These are phyloP conservation scores for Sebastes kiyomatsui DNA, from an alignment of 2,797 vertebrate species.

Conservation along the genomic window DNA sequence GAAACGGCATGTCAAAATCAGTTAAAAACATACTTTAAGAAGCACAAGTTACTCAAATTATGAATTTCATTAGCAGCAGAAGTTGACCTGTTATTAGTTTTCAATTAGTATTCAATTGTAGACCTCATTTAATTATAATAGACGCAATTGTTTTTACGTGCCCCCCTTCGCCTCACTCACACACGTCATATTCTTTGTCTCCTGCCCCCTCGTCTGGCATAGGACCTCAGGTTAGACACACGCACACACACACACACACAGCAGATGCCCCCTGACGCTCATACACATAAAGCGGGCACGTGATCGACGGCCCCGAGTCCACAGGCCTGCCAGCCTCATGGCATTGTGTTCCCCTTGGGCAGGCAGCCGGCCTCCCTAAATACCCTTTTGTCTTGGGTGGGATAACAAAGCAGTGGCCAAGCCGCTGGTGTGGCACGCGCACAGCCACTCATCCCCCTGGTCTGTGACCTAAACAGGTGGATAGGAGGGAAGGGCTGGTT, in stretches of 20 bases:
- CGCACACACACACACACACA: slow-evolving; percentile 35
- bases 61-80: slow-evolving; percentile 46
- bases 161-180: slow-evolving; percentile 15
- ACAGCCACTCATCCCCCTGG: slow-evolving; percentile 69
- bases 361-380: slow-evolving; percentile 81
- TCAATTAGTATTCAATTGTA: slow-evolving; percentile 35
- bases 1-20: not conserved
- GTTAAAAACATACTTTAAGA: not conserved
- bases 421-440: slow-evolving; percentile 80
- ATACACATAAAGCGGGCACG: slow-evolving; percentile 73
- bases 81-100: slow-evolving; percentile 58
- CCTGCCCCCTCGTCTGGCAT: slow-evolving; percentile 60
- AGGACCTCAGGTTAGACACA: slow-evolving; percentile 69
- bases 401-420: slow-evolving; percentile 78
- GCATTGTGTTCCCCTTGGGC: slow-evolving; percentile 77
- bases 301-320: slow-evolving; percentile 59
- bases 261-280: slow-evolving; percentile 78
- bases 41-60: not conserved
- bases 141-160: slow-evolving; percentile 59
- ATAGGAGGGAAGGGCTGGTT: slow-evolving; percentile 61
- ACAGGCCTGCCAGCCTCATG: slow-evolving; percentile 77
- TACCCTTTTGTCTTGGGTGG: slow-evolving; percentile 80
- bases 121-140: slow-evolving; percentile 67
- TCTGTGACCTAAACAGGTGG: slow-evolving; percentile 83
- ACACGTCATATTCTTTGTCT: slow-evolving; percentile 59